Evolutionary conservation across 2,797 vertebrate species (phyloP), one percentile per base, ranked within the genome.

Genomic region (Cirrhinus molitorella): DNA sequence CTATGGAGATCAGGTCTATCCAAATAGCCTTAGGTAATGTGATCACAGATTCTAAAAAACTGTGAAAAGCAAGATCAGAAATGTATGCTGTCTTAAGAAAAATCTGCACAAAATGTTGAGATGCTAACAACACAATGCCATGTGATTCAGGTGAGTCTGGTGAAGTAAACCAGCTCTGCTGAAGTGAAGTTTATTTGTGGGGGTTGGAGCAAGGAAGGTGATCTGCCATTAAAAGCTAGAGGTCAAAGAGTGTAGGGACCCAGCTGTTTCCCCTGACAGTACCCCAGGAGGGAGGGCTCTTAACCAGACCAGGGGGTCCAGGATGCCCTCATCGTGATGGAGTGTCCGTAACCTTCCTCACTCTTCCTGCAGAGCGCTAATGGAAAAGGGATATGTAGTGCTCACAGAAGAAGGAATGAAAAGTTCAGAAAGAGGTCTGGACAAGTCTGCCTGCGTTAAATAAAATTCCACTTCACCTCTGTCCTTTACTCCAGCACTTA

Each of bases 261-360:
- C 88, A 87, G 87, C 87, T 88, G 88, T 86, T 88, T 72, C 71
- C 82, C 66, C 67, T 83, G 85, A 89, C 82, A 85, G 85, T 78
- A 85, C 47, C 80, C 68, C 47, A 85, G 85, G 61, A 83, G 83
- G 77, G 65, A 78, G 82, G 78, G 75, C 79, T 87, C 85, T 88
- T 84, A 85, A 28, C 79, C 85, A 79, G 85, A 83, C 65, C 71
- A 47, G 76, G 88, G 85, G 87, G 85, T 85, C 81, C 43, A 53
- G 59, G 59, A 77, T 68, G 73, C 23, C 72, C 51, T 59, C 51
- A 0, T 28, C 12, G 7, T 80, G 66, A 66, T 83, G 28, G 76
- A 73, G 57, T 23, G n/a, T 68, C 75, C 51, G 81, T 87, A 83
- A 86, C 85, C 85, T 86, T 88, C 68, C 72, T 80, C 77, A 66